Evolutionary conservation across 2,888 invertebrate species (phyloP), one percentile per base, ranked within the genome.

Genomic region (Drosophila mimetica): DNA sequence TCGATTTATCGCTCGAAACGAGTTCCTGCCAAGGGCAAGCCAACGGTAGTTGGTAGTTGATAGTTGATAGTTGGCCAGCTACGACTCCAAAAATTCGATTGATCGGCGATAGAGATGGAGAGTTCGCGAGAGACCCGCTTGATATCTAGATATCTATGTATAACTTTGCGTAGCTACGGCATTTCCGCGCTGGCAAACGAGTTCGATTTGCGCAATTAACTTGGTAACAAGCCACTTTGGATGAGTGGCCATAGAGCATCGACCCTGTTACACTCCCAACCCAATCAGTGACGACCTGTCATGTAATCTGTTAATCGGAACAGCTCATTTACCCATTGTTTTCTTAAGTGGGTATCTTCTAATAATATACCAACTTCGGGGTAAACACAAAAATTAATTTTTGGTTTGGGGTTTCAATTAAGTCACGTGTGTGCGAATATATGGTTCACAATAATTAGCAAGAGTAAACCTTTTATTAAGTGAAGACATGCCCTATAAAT

Each of bases 11-110:
- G 59, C 69, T 66, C 66, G 22, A 70, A 85, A 83, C 82, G 30
- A 63, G 82, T 83, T 82, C 73, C 39, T 13, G 41, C 65, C 88
- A 83, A 83, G 82, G 82, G 88, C 82, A 82, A 44, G 42, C 32
- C 72, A 80, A 80, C 86, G 81, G 85, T 86, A 84, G 75, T 67
- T 81, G 41, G 74, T 80, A 80, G 75, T 67, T 86, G 44, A 22
- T 47, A 48, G 64, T 41, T 51, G 65, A 22, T 47, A 48, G 64
- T 41, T 51, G 65, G 63, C 22, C 51, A 36, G 61, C 64, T 42
- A 16, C 48, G 70, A 42, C 63, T 70, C 44, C 37, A 32, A 48
- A 47, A 48, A 54, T 18, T 53, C 57, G 74, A 73, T 72, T 46
- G 71, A 65, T 73, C 44, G 37, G 25, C 25, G 42, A 16, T 13